These are phyloP conservation scores for Odontocolon sp. DNA, from an alignment of 2,888 invertebrate genomes.

Conservation along the genomic window DNA sequence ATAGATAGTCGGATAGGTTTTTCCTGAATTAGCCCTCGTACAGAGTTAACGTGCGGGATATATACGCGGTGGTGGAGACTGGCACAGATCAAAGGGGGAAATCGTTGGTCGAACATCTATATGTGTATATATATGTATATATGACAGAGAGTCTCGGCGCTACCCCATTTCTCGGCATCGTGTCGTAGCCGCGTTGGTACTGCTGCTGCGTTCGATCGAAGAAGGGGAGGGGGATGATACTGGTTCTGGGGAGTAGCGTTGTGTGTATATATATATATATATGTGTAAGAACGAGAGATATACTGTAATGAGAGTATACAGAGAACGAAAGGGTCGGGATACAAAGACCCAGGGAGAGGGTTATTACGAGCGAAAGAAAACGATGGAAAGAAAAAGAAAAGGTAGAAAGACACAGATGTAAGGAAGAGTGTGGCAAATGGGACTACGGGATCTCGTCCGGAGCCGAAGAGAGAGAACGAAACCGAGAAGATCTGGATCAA, in stretches of 20 bases:
- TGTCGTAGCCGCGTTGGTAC: slow-evolving; percentile 28
- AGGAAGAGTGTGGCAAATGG: too few relatives aligned
- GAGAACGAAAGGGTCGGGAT: slow-evolving; percentile 13
- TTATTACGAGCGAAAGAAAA: slow-evolving; percentile 6
- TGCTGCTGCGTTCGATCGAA: slow-evolving; percentile 55
- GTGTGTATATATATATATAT: slow-evolving; percentile 29
- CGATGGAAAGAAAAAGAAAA: not conserved
- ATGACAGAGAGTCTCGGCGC: slow-evolving; percentile 32
- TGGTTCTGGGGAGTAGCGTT: slow-evolving; percentile 20
- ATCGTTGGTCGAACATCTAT: slow-evolving; percentile 57
- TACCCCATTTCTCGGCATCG: slow-evolving; percentile 53
- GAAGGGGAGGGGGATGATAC: slow-evolving; percentile 15
- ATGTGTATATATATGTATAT: too few relatives aligned
- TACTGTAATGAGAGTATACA: slow-evolving; percentile 31
- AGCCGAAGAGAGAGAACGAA: not conserved
- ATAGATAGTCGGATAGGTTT: slow-evolving; percentile 41
- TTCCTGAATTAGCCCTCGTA: slow-evolving; percentile 52
- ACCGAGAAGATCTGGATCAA: too few relatives aligned
- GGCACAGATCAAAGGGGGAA: slow-evolving; percentile 58
- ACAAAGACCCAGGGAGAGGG: not conserved
- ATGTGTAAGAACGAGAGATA: slow-evolving; percentile 34
- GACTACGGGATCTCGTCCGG: not conserved
- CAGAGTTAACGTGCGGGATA: slow-evolving; percentile 11
- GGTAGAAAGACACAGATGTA: not conserved
- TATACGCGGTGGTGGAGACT: slow-evolving; percentile 55